These are phyloP conservation scores for Pegoplata infirma DNA, from an alignment of 2,888 invertebrate genomes.

Conservation along the genomic window DNA sequence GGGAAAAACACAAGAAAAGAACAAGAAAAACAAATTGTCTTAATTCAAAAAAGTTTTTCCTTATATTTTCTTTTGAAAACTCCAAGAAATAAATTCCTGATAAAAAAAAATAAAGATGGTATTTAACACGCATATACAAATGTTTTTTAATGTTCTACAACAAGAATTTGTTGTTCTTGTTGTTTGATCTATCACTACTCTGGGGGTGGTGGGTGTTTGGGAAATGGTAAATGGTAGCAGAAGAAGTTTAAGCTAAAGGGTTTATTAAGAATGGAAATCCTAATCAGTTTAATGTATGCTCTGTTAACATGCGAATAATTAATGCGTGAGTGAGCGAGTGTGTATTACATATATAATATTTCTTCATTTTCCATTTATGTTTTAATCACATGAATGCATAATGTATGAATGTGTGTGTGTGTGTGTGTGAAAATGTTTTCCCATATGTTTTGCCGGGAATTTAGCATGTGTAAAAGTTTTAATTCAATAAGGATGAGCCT, in stretches of 20 bases:
- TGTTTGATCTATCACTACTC: neutral
- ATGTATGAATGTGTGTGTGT: constrained; percentile 7
- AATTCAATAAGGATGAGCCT: constrained; percentile 56
- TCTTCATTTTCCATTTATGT: constrained; percentile 34
- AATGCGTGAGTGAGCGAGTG: constrained; percentile 56
- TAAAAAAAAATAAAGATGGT: constrained; percentile 33
- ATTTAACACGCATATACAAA: constrained; percentile 51
- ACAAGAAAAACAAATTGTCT: constrained; percentile 58
- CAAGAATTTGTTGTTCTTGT: constrained; percentile 7
- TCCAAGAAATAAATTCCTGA: constrained; percentile 24
- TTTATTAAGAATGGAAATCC: constrained; percentile 52
- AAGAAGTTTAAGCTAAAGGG: too few relatives aligned
- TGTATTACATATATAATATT: too few relatives aligned
- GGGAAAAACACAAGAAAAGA: constrained; percentile 44
- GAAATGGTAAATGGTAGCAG: too few relatives aligned
- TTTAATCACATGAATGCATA: constrained; percentile 48
- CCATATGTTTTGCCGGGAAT: constrained; percentile 24
- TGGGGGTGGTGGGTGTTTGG: constrained; percentile 11
- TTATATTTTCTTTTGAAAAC: constrained; percentile 25
- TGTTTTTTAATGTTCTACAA: constrained; percentile 13
- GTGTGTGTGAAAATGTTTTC: neutral
- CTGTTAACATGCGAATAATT: constrained; percentile 60
- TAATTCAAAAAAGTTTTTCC: constrained; percentile 47
- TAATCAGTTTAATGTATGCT: constrained; percentile 59
- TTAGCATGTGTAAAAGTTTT: too few relatives aligned